A percentile compares a stretch with the other conserved stretches of the same genome.
phyloP scores from a whole-genome alignment of 2,888 invertebrate genomes.

The Tiliacea citrago region DNA sequence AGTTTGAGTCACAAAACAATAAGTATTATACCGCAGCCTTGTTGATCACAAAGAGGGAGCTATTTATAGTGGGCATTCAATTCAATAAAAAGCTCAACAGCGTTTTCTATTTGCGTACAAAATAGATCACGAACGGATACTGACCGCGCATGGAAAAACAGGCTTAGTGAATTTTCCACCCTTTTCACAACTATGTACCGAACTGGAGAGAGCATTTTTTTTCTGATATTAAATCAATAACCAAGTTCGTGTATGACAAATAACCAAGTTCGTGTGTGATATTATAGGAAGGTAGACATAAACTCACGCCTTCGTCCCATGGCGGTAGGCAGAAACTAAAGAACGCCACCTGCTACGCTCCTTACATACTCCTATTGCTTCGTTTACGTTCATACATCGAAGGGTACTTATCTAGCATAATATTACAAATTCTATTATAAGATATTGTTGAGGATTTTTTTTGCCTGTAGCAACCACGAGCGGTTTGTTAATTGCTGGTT shows the following conservation, averaged over 20 bases:
- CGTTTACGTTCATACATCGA: neutral
- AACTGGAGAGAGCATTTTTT: slow-evolving; percentile 2
- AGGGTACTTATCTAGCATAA: neutral
- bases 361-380: no score
- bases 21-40: slow-evolving; percentile 4
- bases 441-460: neutral
- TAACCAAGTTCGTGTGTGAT: neutral
- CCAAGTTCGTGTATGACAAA: neutral
- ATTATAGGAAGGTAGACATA: neutral
- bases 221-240: slow-evolving; percentile 8
- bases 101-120: slow-evolving; percentile 41
- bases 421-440: neutral
- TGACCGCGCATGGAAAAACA: slow-evolving; percentile 41
- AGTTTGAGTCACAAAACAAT: neutral
- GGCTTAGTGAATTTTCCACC: slow-evolving; percentile 26
- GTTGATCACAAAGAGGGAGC: slow-evolving; percentile 14
- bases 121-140: slow-evolving; percentile 33
- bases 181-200: slow-evolving; percentile 3
- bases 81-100: slow-evolving; percentile 29
- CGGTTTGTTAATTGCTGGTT: neutral
- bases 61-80: slow-evolving; percentile 31
- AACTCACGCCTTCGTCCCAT: neutral
- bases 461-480: neutral
- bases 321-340: neutral
- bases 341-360: neutral